Evolutionary conservation across 1,140 invertebrate genomes (phyloP).

Genomic region (Tetramorium alpestre): DNA sequence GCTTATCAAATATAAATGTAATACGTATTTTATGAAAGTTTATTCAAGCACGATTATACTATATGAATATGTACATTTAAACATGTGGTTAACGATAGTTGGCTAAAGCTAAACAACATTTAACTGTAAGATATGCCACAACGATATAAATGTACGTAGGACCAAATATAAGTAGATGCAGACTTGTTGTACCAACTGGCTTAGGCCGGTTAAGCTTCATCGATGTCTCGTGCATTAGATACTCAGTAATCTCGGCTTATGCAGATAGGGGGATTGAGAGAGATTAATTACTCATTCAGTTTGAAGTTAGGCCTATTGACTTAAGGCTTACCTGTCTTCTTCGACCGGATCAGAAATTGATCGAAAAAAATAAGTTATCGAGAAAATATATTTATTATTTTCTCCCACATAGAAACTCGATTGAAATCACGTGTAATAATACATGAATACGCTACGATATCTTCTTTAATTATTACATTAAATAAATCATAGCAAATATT

Average conservation of each 20-base stretch:
- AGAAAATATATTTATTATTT: not conserved
- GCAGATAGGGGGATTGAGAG: slow-evolving; percentile 74
- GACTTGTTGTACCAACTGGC: slow-evolving; percentile 69
- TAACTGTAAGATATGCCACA: not conserved
- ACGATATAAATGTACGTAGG: not conserved
- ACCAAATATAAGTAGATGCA: slow-evolving; percentile 51
- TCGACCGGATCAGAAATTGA: slow-evolving; percentile 20
- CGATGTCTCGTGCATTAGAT: slow-evolving; percentile 73
- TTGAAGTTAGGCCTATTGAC: slow-evolving; percentile 68
- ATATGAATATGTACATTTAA: slow-evolving; percentile 42
- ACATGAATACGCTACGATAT: not conserved
- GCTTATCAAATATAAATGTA: slow-evolving; percentile 20
- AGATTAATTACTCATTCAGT: slow-evolving; percentile 78
- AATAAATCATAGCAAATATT: not conserved
- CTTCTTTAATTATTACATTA: not conserved
- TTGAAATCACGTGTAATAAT: not conserved
- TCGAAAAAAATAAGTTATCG: not conserved
- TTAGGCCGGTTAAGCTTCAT: slow-evolving; percentile 72
- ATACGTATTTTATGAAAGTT: slow-evolving; percentile 26
- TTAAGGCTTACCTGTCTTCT: slow-evolving; percentile 56
- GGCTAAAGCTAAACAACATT: not conserved
- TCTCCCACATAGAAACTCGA: not conserved
- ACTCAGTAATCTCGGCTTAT: slow-evolving; percentile 77
- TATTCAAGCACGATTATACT: not conserved
- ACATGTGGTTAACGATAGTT: not conserved